Conservation (phyloP, 2,113 vertebrate genomes). For the Tilapia sparmanii region DNA sequence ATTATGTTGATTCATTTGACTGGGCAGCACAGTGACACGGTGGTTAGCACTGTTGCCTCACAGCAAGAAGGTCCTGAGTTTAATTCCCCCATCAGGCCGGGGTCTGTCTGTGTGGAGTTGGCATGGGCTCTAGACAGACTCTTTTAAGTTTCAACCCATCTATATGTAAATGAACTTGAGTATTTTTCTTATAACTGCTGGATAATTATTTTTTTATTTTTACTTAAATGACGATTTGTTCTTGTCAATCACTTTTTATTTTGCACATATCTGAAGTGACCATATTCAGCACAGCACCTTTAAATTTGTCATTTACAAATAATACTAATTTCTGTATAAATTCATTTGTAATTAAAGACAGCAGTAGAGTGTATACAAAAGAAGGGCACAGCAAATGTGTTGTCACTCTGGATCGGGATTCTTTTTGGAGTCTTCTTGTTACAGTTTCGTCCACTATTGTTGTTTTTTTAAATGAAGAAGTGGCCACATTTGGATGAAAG, state of each 20-base stretch:
- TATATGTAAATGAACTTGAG: fast-evolving
- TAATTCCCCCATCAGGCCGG: fast-evolving
- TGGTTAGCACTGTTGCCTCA: neutral
- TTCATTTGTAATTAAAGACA: neutral
- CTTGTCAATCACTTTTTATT: neutral
- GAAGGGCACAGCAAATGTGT: neutral
- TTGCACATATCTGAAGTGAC: neutral
- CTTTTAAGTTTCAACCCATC: neutral
- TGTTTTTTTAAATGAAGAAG: neutral
- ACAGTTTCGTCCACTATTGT: neutral
- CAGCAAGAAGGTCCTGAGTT: neutral
- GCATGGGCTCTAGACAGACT: fast-evolving
- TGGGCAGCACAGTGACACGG: fast-evolving
- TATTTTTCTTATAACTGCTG: fast-evolving
- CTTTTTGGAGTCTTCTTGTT: neutral
- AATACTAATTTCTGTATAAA: neutral
- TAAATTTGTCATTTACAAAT: neutral
- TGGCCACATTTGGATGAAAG: neutral
- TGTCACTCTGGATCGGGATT: neutral
- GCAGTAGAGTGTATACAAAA: neutral
- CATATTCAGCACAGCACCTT: neutral
- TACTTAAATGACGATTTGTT: neutral
- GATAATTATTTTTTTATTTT: neutral
- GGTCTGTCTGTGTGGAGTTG: neutral
- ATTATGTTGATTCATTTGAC: no score